Evolutionary conservation across 2,888 invertebrate genomes (phyloP), one percentile per base, ranked within the genome.

Genomic region (Megamerina dolium): DNA sequence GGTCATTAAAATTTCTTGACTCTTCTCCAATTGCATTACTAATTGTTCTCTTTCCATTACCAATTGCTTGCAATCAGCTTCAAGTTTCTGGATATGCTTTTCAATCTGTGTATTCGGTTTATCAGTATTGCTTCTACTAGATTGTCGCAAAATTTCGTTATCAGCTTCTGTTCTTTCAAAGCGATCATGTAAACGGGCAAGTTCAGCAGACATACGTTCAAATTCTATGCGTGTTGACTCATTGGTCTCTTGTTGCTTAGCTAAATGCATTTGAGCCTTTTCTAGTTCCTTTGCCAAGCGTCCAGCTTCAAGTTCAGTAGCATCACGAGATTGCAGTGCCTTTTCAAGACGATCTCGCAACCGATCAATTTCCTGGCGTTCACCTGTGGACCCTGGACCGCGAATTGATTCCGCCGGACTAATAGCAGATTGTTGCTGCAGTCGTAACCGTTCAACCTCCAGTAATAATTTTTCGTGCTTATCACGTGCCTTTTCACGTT

Each of bases 1-100:
- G 71, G 90, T 90, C 71, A 91, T 85, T 45, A 93, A 74, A 82
- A 92, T 90, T 57, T 91, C 90, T 68, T 92, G 92, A 31, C 89
- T 90, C 73, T 93, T 92, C 69, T 92, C 91, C 63, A 93, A 68
- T 67, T 92, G 92, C 52, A 85, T 81, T 2, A 91, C 89, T 50
- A 93, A 71, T 69, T 92, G 91, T 66, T 92, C 91, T 37, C 70
- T 55, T 67, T 92, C 92, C 52, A 86, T 80, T 14, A 87, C 85
- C 58, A 92, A 68, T 68, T 91, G 89, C 60, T 89, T 89, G 43
- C 87, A 81, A 52, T 92, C 91, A 2, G 81, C 80, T 66, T 92
- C 91, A 56, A 89, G 74, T 68, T 90, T 90, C 39, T 84, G 82
- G 55, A 88, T 82, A 63, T 88, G 84, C 65, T 89, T 89, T 69